A percentile compares a stretch with the other conserved stretches of the same genome.
These are phyloP conservation scores for Dicerorhinus sumatrensis DNA, from an alignment of 2,113 vertebrate species.

Conservation along the genomic window DNA sequence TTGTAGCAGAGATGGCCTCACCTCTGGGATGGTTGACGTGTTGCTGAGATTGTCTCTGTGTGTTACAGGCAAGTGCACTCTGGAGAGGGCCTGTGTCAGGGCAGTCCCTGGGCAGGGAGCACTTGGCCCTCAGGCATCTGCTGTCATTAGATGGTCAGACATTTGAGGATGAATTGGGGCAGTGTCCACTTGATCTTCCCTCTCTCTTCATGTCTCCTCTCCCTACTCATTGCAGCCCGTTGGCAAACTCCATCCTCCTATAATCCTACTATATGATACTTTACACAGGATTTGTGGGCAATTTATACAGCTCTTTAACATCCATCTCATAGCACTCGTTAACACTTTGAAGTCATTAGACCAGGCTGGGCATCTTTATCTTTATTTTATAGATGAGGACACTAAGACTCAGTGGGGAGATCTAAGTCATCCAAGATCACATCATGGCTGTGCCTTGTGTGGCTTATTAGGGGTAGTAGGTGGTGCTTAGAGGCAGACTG, in stretches of 20 bases:
- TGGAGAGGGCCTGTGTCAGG: not conserved
- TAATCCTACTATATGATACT: not conserved
- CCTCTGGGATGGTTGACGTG: not conserved
- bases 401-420: not conserved
- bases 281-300: not conserved
- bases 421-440: not conserved
- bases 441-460: too few relatives aligned
- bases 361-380: not conserved
- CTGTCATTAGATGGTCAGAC: not conserved
- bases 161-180: not conserved
- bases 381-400: not conserved
- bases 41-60: not conserved
- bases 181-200: not conserved
- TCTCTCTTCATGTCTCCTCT: not conserved
- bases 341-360: not conserved
- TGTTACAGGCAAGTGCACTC: not conserved
- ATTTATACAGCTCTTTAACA: not conserved
- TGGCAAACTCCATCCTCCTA: not conserved
- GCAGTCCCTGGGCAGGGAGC: not conserved
- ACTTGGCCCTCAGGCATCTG: not conserved
- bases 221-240: not conserved
- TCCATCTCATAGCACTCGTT: not conserved
- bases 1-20: not conserved
- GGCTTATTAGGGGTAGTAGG: not conserved
- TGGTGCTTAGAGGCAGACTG: not conserved